Conservation (phyloP, 2,888 invertebrate species). For the Chloroclystis v-ata region DNA sequence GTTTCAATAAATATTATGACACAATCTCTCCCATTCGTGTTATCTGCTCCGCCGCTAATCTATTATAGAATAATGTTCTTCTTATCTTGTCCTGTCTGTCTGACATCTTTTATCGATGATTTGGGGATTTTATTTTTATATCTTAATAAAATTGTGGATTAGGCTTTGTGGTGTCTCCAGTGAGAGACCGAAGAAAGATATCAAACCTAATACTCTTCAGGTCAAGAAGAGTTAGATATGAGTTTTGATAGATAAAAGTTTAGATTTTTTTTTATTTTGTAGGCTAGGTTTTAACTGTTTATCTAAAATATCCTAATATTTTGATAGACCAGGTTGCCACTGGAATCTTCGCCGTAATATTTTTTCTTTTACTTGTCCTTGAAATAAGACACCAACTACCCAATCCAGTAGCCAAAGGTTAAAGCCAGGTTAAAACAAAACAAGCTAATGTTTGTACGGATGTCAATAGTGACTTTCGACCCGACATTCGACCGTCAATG, state of each 20-base stretch:
- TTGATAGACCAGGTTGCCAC: no score
- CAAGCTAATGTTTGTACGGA: conserved; percentile 57
- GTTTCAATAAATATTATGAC: conserved; percentile 59
- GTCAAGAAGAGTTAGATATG: conserved; percentile 28
- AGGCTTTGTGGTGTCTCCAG: no score
- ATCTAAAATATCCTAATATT: no score
- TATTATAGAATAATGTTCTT: conserved; percentile 41
- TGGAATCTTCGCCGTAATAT: no score
- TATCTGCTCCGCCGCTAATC: conserved; percentile 37
- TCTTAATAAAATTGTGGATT: neutral
- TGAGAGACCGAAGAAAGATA: no score
- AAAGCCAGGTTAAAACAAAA: conserved; percentile 45
- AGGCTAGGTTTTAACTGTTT: no score
- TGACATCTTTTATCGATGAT: conserved; percentile 56
- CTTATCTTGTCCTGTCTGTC: conserved; percentile 37
- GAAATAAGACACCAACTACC: conserved; percentile 13
- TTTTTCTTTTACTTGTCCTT: neutral
- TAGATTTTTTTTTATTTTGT: no score
- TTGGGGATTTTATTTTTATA: conserved; percentile 3
- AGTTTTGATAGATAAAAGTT: no score
- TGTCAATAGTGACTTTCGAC: conserved; percentile 67
- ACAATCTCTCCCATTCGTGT: conserved; percentile 31
- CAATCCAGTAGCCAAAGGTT: conserved; percentile 52
- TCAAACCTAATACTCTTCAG: no score
- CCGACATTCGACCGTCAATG: conserved; percentile 35